Conservation (phyloP, 2,113 vertebrate species). For the Sclerurus mexicanus region DNA sequence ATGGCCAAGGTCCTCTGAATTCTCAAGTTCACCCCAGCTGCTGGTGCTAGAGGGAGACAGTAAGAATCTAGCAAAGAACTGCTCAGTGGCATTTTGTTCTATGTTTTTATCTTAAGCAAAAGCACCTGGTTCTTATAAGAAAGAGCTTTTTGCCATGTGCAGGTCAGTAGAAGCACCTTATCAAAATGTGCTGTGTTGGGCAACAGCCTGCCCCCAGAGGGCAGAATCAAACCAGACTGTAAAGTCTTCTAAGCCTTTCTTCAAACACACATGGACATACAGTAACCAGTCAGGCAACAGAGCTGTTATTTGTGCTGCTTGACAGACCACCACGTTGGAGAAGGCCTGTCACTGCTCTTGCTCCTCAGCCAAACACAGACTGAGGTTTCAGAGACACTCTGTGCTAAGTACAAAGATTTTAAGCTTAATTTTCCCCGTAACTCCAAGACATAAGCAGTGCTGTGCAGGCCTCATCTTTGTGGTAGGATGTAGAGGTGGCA, state of each 20-base stretch:
- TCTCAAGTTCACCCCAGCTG: not conserved
- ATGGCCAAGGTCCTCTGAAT: not conserved
- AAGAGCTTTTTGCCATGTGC: not conserved
- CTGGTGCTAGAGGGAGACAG: not conserved
- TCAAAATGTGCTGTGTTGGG: not conserved
- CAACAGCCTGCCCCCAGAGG: not conserved
- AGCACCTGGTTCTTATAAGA: not conserved
- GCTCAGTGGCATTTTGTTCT: not conserved
- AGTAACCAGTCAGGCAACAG: rapidly evolving
- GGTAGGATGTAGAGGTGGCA: not conserved
- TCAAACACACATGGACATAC: not conserved
- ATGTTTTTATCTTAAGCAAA: not conserved
- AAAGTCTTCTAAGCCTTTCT: not conserved
- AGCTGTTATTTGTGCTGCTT: not conserved
- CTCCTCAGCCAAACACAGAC: not conserved
- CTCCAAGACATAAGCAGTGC: not conserved
- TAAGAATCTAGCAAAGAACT: not conserved
- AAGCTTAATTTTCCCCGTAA: not conserved
- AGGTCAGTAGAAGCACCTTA: not conserved
- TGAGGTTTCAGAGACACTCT: not conserved
- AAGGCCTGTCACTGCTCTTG: not conserved
- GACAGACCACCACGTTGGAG: not conserved
- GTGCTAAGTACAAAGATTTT: not conserved
- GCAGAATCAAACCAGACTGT: not conserved
- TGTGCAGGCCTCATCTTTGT: not conserved